Percentiles rank a stretch among this genome's conserved stretches.
These are phyloP conservation scores for Drosophila yooni DNA, from an alignment of 2,888 invertebrate species.

Conservation along the genomic window DNA sequence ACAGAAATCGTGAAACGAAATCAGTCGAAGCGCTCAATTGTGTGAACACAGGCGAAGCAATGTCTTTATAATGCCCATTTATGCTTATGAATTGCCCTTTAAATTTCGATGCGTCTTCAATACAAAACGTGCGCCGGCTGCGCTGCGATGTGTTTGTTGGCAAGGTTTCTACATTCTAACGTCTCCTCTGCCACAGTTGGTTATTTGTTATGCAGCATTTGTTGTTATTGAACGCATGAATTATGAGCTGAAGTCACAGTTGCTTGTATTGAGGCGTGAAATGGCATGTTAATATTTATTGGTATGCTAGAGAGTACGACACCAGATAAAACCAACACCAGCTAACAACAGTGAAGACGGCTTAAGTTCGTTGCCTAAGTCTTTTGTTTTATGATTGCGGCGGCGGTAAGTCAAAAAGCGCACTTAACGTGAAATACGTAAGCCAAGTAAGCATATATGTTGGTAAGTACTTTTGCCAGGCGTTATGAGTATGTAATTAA, in stretches of 20 bases:
- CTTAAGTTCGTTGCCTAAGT: slow-evolving; percentile 70
- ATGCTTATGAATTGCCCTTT: slow-evolving; percentile 80
- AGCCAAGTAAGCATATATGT: slow-evolving; percentile 1
- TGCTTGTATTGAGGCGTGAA: slow-evolving; percentile 78
- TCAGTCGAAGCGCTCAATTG: slow-evolving; percentile 40
- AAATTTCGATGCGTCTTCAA: slow-evolving; percentile 80
- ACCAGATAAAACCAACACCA: slow-evolving; percentile 16
- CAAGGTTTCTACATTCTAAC: slow-evolving; percentile 23
- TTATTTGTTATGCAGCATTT: slow-evolving; percentile 77
- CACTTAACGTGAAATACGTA: slow-evolving; percentile 13
- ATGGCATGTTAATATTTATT: slow-evolving; percentile 75
- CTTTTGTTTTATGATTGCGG: slow-evolving; percentile 67
- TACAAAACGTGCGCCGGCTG: slow-evolving; percentile 61
- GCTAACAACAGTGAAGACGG: slow-evolving; percentile 11
- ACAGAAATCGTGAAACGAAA: slow-evolving; percentile 57
- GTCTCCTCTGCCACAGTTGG: slow-evolving; percentile 38
- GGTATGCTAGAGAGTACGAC: slow-evolving; percentile 38
- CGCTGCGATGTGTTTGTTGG: slow-evolving; percentile 5
- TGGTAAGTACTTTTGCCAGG: slow-evolving; percentile 33
- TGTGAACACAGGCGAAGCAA: slow-evolving; percentile 37
- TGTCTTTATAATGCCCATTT: slow-evolving; percentile 76
- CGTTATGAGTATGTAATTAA: slow-evolving; percentile 41
- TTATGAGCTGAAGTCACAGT: slow-evolving; percentile 60
- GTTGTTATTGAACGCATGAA: slow-evolving; percentile 68
- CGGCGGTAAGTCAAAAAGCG: slow-evolving; percentile 38